A percentile compares a stretch with the other conserved stretches of the same genome.
Conservation (phyloP, 2,797 vertebrate genomes). For the Jordanella pulchra region DNA sequence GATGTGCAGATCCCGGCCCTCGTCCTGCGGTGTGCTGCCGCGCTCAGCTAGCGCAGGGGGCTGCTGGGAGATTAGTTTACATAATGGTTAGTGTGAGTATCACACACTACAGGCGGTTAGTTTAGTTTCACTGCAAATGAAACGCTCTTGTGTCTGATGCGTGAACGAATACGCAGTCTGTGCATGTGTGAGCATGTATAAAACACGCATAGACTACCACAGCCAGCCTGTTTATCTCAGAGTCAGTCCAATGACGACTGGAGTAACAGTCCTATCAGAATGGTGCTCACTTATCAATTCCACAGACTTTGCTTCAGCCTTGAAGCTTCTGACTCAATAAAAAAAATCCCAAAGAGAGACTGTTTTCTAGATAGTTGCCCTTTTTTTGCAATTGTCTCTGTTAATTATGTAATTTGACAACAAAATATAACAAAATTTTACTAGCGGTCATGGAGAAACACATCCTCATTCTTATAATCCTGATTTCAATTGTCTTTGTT, state of each 20-base stretch:
- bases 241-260: conserved; percentile 27
- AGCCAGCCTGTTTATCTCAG: conserved; percentile 19
- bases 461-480: neutral
- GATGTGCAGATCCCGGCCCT: conserved; percentile 54
- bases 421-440: neutral
- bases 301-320: conserved; percentile 36
- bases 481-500: neutral
- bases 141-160: conserved; percentile 43
- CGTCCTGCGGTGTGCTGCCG: conserved; percentile 41
- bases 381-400: conserved; percentile 25
- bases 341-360: conserved; percentile 35
- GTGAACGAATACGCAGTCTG: conserved; percentile 29
- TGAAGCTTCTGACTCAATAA: conserved; percentile 30
- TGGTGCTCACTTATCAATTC: too few species aligned
- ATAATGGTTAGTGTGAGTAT: conserved; percentile 49
- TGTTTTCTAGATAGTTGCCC: conserved; percentile 25
- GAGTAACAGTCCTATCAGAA: conserved; percentile 26
- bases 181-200: conserved; percentile 12
- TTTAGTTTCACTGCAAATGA: conserved; percentile 56
- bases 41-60: conserved; percentile 42
- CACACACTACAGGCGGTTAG: conserved; percentile 55
- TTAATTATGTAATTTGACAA: conserved; percentile 20
- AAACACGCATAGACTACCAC: conserved; percentile 31
- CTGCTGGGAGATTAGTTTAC: conserved; percentile 68
- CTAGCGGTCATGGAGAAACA: neutral